These are phyloP conservation scores for Mustela lutreola DNA, from an alignment of 2,113 vertebrate genomes.

Conservation along the genomic window DNA sequence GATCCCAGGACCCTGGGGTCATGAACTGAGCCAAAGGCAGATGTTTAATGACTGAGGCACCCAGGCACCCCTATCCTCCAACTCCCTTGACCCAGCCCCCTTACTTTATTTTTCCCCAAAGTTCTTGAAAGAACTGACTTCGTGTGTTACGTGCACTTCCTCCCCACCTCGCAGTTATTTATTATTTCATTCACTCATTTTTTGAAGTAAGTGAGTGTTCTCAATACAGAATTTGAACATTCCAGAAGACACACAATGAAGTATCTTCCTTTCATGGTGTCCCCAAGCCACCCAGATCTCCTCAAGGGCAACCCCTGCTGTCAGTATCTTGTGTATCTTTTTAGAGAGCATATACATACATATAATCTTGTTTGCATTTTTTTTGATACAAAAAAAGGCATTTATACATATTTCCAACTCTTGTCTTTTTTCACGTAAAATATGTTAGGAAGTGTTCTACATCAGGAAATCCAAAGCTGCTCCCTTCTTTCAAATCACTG, in stretches of 20 bases:
- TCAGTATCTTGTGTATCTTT: not conserved
- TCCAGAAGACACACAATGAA: not conserved
- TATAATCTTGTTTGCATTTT: not conserved
- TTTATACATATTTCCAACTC: not conserved
- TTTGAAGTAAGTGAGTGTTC: not conserved
- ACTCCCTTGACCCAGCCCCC: not conserved
- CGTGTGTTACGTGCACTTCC: not conserved
- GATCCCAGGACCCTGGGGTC: too few species aligned
- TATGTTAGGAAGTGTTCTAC: not conserved
- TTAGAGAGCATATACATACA: not conserved
- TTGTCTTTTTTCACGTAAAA: slow-evolving; percentile 43
- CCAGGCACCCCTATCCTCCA: too few species aligned
- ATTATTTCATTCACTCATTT: not conserved
- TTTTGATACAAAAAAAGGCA: not conserved
- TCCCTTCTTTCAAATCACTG: slow-evolving; percentile 42
- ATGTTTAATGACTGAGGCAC: too few species aligned
- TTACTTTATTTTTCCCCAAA: not conserved
- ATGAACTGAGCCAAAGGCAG: too few species aligned
- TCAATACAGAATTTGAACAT: not conserved
- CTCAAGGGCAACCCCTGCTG: not conserved
- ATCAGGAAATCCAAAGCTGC: not conserved
- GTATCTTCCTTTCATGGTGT: not conserved
- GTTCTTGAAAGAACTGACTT: not conserved
- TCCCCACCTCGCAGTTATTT: not conserved
- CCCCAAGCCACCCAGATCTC: not conserved